phyloP scores from a whole-genome alignment of 2,888 invertebrate species.

The Tiphia femorata region DNA sequence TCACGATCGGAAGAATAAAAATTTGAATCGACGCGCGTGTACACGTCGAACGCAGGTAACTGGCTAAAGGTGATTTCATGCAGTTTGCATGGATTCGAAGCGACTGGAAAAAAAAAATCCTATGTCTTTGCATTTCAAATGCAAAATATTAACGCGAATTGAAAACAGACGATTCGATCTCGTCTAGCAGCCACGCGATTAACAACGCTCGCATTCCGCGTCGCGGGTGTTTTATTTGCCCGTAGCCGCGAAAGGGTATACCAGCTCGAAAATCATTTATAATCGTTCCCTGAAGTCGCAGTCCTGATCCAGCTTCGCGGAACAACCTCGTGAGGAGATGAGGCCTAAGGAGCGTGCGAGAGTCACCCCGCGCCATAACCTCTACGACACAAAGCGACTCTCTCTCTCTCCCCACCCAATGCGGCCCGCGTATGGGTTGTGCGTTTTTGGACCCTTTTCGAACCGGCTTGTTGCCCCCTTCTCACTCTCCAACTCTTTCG shows the following conservation, averaged over 20 bases:
- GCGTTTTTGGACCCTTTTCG: neutral
- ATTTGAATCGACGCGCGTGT: no score
- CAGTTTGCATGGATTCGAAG: no score
- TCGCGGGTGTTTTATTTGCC: neutral
- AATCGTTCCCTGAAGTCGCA: slow-evolving; percentile 15
- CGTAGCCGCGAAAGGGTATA: slow-evolving; percentile 5
- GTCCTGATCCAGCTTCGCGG: slow-evolving; percentile 3
- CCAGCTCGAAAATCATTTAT: slow-evolving; percentile 15
- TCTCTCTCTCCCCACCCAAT: slow-evolving; percentile 1
- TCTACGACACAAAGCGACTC: neutral
- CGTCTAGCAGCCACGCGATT: no score
- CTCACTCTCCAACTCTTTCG: no score
- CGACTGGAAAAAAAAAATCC: no score
- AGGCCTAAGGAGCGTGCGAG: slow-evolving; percentile 2
- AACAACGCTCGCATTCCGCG: neutral
- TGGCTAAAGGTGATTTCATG: no score
- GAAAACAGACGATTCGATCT: no score
- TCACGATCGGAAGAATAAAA: no score
- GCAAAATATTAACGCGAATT: no score
- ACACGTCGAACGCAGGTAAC: no score
- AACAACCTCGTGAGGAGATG: slow-evolving; percentile 1
- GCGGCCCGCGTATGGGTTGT: slow-evolving; percentile 1
- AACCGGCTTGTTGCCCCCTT: slow-evolving; percentile 1
- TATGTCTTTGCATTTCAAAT: no score
- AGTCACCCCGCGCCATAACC: neutral